These are phyloP conservation scores for Palythoa grandis DNA, from an alignment of 92 coral and sea anemone species.

Conservation along the genomic window DNA sequence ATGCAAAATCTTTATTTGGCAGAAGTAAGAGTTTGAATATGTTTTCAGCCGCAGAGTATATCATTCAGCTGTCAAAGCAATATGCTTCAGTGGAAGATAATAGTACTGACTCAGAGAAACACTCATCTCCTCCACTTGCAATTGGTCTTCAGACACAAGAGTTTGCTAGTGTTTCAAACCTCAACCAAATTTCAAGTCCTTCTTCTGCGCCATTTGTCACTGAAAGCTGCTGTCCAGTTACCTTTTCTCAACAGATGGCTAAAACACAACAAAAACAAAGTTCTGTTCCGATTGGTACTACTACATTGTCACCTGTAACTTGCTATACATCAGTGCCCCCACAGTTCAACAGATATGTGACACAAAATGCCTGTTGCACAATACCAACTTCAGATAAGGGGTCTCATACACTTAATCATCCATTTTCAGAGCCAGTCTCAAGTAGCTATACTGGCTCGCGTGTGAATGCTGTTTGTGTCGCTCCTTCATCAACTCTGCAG, in stretches of 20 bases:
- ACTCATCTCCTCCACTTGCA: neutral
- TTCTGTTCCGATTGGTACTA: neutral
- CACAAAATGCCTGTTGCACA: neutral
- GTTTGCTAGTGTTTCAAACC: conserved; percentile 10
- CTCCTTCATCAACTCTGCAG: neutral
- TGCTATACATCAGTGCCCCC: neutral
- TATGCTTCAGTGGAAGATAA: neutral
- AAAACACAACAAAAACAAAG: neutral
- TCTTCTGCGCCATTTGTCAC: neutral
- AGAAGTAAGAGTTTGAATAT: neutral
- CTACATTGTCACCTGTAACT: neutral
- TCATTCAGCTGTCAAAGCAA: neutral
- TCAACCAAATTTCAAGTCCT: neutral
- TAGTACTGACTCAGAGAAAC: neutral
- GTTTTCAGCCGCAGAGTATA: neutral
- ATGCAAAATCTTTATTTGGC: conserved; percentile 12
- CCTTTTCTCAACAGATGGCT: neutral
- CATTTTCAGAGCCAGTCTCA: neutral
- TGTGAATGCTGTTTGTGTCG: neutral
- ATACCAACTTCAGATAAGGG: neutral
- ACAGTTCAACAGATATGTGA: neutral
- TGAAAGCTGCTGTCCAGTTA: neutral
- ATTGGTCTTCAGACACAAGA: neutral
- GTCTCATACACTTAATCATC: neutral
- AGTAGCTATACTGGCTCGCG: neutral